Conservation (phyloP, 2,888 invertebrate genomes). For the Platypus cylindrus region DNA sequence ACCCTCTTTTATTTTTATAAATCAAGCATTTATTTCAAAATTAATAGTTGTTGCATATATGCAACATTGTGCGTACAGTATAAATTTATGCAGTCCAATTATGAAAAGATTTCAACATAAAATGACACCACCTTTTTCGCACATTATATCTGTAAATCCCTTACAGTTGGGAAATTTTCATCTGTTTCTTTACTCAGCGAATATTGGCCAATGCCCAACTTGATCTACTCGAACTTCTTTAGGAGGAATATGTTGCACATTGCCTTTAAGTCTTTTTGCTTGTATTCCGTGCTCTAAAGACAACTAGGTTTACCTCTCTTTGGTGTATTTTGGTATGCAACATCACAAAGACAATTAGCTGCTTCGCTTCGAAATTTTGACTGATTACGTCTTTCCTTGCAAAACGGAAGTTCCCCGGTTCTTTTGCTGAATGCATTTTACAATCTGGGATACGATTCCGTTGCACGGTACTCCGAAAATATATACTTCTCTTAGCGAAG, state of each 20-base stretch:
- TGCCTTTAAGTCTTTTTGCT: constrained; percentile 1
- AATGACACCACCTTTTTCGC: constrained; percentile 1
- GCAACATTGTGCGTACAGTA: too few relatives aligned
- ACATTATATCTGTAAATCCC: constrained; percentile 1
- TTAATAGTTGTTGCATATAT: too few relatives aligned
- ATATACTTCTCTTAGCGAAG: background rate
- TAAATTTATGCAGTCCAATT: too few relatives aligned
- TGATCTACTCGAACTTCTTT: constrained; percentile 6
- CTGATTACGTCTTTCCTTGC: too few relatives aligned
- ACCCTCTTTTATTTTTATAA: too few relatives aligned
- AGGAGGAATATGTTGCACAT: constrained; percentile 4
- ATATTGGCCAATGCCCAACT: constrained; percentile 2
- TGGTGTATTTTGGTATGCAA: background rate
- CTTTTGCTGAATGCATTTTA: too few relatives aligned
- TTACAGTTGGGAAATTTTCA: constrained; percentile 3
- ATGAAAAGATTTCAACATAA: constrained; percentile 1
- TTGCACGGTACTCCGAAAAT: background rate
- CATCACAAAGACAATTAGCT: too few relatives aligned
- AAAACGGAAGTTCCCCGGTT: too few relatives aligned
- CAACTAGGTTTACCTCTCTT: background rate
- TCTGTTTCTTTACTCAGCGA: background rate
- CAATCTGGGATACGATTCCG: too few relatives aligned
- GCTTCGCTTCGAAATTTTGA: background rate
- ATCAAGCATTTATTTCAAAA: too few relatives aligned
- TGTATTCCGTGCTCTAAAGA: background rate